Conservation (phyloP, 2,113 vertebrate species). For the Eudyptes chrysolophus region DNA sequence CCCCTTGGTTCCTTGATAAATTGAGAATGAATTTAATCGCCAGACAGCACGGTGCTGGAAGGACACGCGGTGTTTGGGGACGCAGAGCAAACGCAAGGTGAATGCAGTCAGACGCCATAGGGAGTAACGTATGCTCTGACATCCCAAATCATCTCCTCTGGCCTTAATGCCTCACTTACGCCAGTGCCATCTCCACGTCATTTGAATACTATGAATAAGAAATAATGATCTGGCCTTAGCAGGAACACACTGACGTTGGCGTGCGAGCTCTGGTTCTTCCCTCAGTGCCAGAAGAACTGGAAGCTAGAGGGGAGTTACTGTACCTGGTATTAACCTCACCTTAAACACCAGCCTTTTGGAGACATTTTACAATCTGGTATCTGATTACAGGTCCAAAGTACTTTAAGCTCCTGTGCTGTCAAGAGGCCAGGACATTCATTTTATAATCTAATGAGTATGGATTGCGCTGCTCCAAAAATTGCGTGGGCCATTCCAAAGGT, state of each 20-base stretch:
- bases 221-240: background rate
- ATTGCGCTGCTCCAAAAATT: background rate
- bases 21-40: background rate
- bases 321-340: background rate
- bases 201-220: background rate
- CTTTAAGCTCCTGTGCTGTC: background rate
- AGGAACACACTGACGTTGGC: background rate
- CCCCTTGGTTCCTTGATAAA: background rate
- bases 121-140: background rate
- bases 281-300: background rate
- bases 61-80: rapidly evolving
- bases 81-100: background rate
- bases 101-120: background rate
- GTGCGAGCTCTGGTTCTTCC: rapidly evolving
- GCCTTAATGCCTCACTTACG: background rate
- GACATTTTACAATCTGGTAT: background rate
- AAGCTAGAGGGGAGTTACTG: background rate
- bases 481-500: background rate
- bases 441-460: background rate
- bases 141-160: background rate
- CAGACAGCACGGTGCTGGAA: background rate
- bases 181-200: background rate
- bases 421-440: background rate
- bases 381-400: background rate
- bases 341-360: background rate